Evolutionary conservation across 2,797 vertebrate genomes (phyloP).

Genomic region (Alcedo quadribrachys): DNA sequence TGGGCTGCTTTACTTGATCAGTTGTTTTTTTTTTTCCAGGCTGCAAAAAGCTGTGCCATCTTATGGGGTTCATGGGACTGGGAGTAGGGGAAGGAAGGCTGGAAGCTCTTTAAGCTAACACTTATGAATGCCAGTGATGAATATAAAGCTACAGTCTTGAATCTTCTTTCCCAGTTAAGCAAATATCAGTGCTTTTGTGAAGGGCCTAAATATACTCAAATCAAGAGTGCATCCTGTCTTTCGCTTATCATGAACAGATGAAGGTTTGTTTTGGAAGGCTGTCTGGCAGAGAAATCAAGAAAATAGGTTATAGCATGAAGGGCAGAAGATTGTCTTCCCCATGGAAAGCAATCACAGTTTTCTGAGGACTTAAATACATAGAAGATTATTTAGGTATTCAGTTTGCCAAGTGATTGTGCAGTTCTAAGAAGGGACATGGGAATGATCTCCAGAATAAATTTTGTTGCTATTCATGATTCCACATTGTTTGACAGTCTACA

Average conservation of each 20-base stretch:
- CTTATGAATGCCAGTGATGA: not conserved
- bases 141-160: not conserved
- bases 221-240: not conserved
- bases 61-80: not conserved
- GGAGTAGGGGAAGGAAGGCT: not conserved
- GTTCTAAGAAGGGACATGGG: not conserved
- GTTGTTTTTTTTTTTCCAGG: not conserved
- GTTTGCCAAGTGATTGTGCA: conserved; percentile 28
- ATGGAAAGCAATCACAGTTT: not conserved
- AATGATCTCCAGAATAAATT: not conserved
- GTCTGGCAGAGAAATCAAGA: conserved; percentile 17
- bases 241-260: not conserved
- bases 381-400: not conserved
- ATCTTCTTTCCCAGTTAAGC: not conserved
- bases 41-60: not conserved
- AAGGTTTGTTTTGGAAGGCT: not conserved
- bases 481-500: not conserved
- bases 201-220: not conserved
- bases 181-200: not conserved
- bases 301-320: not conserved
- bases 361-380: not conserved
- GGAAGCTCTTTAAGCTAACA: not conserved
- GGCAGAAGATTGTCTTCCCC: not conserved
- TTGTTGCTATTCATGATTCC: not conserved
- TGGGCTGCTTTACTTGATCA: not conserved